A percentile compares a stretch with the other conserved stretches of the same genome.
These are phyloP conservation scores for Girardinus metallicus DNA, from an alignment of 2,797 vertebrate genomes.

Conservation along the genomic window DNA sequence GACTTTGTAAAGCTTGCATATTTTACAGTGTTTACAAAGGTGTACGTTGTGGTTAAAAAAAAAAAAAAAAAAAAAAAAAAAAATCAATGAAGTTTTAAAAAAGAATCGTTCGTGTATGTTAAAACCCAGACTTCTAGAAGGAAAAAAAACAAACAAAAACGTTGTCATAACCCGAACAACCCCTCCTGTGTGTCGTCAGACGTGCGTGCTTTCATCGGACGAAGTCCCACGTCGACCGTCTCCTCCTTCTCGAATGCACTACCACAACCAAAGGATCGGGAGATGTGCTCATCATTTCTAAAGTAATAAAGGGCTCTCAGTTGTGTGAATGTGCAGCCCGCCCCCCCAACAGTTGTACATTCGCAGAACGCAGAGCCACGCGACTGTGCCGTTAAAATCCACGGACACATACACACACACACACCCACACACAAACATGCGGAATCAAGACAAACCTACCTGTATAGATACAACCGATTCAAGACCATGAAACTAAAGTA, in stretches of 20 bases:
- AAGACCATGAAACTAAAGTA: conserved; percentile 81
- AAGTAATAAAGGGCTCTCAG: conserved; percentile 10
- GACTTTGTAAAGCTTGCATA: conserved; percentile 83
- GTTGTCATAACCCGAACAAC: conserved; percentile 53
- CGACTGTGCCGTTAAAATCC: conserved; percentile 56
- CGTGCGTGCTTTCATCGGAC: conserved; percentile 70
- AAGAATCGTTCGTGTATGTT: conserved; percentile 63
- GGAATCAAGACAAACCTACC: conserved; percentile 72
- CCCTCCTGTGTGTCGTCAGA: conserved; percentile 73
- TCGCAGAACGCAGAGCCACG: conserved; percentile 58
- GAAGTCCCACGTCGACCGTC: conserved; percentile 61
- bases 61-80: conserved; percentile 62
- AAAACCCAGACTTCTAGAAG: conserved; percentile 70
- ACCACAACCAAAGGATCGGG: conserved; percentile 81
- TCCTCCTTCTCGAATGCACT: conserved; percentile 65
- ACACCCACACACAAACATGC: conserved; percentile 8
- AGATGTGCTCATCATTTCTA: conserved; percentile 56
- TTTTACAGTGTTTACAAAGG: conserved; percentile 85
- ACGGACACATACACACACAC: conserved; percentile 26
- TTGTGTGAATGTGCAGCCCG: conserved; percentile 59
- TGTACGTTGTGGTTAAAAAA: conserved; percentile 76
- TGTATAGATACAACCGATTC: conserved; percentile 82
- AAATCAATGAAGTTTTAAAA: conserved; percentile 71
- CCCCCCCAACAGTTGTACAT: conserved; percentile 49
- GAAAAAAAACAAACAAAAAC: conserved; percentile 61